phyloP scores from a whole-genome alignment of 2,888 invertebrate genomes.

The Branchellion lobata region DNA sequence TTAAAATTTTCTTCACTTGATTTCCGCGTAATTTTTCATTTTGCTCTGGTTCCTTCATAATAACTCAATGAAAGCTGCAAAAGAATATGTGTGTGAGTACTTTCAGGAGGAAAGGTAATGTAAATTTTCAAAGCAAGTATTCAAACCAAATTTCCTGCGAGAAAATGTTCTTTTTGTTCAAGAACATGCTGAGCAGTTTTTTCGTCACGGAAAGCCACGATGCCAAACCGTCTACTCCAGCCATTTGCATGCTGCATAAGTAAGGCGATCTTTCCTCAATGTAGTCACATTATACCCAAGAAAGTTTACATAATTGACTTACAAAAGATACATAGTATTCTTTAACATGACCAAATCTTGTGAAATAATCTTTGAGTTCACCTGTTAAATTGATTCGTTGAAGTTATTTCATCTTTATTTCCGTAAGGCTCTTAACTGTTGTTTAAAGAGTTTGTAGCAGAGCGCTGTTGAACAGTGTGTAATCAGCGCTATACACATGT shows the following conservation, averaged over 20 bases:
- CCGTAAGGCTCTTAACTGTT: too few species aligned
- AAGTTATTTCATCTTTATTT: not conserved
- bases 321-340: conserved; percentile 27
- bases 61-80: not conserved
- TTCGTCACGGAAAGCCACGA: conserved; percentile 31
- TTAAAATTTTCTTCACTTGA: too few species aligned
- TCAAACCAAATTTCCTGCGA: conserved; percentile 39
- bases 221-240: conserved; percentile 42
- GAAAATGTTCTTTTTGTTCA: conserved; percentile 36
- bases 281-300: not conserved
- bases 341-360: conserved; percentile 27
- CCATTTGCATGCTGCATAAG: conserved; percentile 21
- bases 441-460: too few species aligned
- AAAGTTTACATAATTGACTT: not conserved
- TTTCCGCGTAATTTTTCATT: too few species aligned
- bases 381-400: conserved; percentile 14
- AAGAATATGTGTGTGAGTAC: not conserved
- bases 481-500: too few species aligned
- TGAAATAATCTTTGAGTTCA: conserved; percentile 38
- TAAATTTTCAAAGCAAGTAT: too few species aligned
- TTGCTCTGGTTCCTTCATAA: too few species aligned
- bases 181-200: conserved; percentile 17
- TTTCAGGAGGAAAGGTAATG: too few species aligned
- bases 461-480: too few species aligned
- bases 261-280: too few species aligned